These are phyloP conservation scores for Psittacula cyanocephala DNA, from an alignment of 2,113 vertebrate species.

Conservation along the genomic window DNA sequence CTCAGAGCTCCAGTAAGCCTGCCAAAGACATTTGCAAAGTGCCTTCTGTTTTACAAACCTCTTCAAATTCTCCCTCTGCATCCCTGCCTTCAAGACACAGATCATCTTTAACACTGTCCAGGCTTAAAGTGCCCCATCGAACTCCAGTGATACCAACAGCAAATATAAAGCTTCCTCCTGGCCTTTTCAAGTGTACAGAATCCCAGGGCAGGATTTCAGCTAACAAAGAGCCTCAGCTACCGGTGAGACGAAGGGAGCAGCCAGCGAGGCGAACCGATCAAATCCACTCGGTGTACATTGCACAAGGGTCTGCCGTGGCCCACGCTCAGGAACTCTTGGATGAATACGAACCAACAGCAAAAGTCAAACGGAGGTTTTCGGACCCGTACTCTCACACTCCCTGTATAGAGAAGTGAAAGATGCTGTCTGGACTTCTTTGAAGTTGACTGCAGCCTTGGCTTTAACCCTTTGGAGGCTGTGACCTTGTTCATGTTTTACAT, in stretches of 20 bases:
- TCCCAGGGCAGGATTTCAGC: not conserved
- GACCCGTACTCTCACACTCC: conserved; percentile 79
- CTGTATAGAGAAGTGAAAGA: conserved; percentile 30
- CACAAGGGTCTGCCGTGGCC: conserved; percentile 47
- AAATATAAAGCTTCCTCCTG: conserved; percentile 84
- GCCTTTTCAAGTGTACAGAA: conserved; percentile 62
- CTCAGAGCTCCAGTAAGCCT: conserved; percentile 21
- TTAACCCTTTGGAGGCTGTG: not conserved
- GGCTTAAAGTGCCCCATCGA: conserved; percentile 77
- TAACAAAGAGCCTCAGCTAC: not conserved
- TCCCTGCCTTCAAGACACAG: conserved; percentile 46
- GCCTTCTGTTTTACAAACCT: conserved; percentile 20
- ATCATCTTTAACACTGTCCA: conserved; percentile 68
- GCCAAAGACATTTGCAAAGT: conserved; percentile 44
- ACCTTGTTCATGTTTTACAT: not conserved
- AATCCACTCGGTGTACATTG: conserved; percentile 84
- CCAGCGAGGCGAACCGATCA: conserved; percentile 83
- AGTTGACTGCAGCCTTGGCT: not conserved
- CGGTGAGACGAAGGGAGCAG: conserved; percentile 72
- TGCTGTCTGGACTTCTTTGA: not conserved
- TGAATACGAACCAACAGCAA: conserved; percentile 11
- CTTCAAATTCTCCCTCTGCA: not conserved
- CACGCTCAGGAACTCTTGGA: conserved; percentile 33
- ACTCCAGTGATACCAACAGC: conserved; percentile 82
- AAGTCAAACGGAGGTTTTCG: conserved; percentile 84